Percentiles rank a stretch among this genome's conserved stretches.
Conservation (phyloP, 2,888 invertebrate species). For the Hoplodrina ambigua region DNA sequence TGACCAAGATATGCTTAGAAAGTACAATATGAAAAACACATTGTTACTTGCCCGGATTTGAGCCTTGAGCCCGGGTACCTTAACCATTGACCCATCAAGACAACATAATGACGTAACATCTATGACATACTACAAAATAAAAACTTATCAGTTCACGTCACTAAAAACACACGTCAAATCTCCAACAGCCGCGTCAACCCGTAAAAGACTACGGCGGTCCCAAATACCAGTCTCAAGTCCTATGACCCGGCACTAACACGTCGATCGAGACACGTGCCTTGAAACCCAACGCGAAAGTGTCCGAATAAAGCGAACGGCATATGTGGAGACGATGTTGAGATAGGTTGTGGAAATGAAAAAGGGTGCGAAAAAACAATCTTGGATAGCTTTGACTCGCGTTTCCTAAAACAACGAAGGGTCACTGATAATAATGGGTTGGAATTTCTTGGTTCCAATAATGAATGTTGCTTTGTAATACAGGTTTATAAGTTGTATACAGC, state of each 20-base stretch:
- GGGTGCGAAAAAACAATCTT: not conserved
- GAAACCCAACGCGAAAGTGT: constrained; percentile 69
- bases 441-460: not conserved
- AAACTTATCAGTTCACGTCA: constrained; percentile 8
- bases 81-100: too few relatives aligned
- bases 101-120: not conserved
- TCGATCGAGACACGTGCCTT: constrained; percentile 72
- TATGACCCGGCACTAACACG: constrained; percentile 77
- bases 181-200: constrained; percentile 64
- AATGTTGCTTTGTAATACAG: too few relatives aligned
- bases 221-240: constrained; percentile 60
- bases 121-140: not conserved
- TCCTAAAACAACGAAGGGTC: not conserved
- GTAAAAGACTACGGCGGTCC: constrained; percentile 62
- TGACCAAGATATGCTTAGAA: too few relatives aligned
- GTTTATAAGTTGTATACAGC: too few relatives aligned
- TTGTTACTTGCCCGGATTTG: too few relatives aligned
- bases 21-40: too few relatives aligned
- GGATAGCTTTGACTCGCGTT: constrained; percentile 2
- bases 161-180: constrained; percentile 28
- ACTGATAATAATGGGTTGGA: not conserved
- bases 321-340: constrained; percentile 32
- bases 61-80: too few relatives aligned
- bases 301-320: constrained; percentile 49
- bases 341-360: constrained; percentile 26